Conservation (phyloP, 2,113 vertebrate species). For the Phainopepla nitens region DNA sequence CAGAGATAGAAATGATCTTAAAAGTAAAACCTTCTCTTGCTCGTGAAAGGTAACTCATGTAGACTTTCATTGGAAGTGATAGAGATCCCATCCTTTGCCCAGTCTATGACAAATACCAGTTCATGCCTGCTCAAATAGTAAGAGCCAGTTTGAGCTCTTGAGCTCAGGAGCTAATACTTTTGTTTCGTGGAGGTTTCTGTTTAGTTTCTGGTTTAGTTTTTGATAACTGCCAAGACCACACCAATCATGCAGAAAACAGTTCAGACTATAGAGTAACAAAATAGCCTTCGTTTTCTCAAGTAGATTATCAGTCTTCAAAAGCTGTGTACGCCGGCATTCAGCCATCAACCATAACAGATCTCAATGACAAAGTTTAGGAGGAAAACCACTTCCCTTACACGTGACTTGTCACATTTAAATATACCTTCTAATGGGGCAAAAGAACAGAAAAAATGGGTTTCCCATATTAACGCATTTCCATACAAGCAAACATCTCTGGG, state of each 20-base stretch:
- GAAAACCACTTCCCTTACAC: neutral
- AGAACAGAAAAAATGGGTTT: neutral
- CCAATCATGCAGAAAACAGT: neutral
- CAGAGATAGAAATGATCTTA: neutral
- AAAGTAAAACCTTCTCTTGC: neutral
- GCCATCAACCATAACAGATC: neutral
- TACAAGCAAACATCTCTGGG: neutral
- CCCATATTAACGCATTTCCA: neutral
- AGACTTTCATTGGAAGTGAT: neutral
- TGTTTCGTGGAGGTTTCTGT: neutral
- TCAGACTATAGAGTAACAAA: neutral
- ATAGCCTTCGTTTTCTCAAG: neutral
- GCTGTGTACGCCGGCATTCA: neutral
- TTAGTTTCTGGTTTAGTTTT: neutral
- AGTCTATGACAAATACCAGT: neutral
- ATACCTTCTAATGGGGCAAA: neutral
- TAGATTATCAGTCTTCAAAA: neutral
- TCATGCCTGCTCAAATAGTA: neutral
- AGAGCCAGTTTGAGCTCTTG: neutral
- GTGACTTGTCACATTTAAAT: neutral
- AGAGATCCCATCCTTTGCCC: neutral
- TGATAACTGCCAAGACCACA: neutral
- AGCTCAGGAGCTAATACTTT: neutral
- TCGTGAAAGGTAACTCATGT: fast-evolving
- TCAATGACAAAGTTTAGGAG: neutral